Evolutionary conservation across 2,797 vertebrate species (phyloP).

Genomic region (Tragopan temminckii): DNA sequence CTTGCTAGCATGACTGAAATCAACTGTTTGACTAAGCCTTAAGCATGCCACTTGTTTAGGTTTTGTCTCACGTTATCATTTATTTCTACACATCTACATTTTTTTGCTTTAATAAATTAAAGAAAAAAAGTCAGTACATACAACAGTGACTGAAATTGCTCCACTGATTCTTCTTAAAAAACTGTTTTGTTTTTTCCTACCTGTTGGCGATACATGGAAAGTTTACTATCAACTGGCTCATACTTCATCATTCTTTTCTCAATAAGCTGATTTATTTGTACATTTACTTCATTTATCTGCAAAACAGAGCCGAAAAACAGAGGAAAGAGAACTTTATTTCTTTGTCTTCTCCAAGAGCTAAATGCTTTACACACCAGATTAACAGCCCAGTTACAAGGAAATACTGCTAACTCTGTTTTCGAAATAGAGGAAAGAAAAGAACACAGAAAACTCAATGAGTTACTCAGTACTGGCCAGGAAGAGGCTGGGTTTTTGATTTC

Average conservation of each 20-base stretch:
- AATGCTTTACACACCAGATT: slow-evolving; percentile 28
- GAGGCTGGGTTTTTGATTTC: slow-evolving; percentile 21
- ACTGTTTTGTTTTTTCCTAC: slow-evolving; percentile 75
- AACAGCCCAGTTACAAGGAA: background rate
- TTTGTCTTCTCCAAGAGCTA: slow-evolving; percentile 30
- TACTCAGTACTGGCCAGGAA: slow-evolving; percentile 41
- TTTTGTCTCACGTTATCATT: background rate
- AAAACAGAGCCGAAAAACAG: slow-evolving; percentile 53
- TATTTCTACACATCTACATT: background rate
- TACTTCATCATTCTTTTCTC: slow-evolving; percentile 95
- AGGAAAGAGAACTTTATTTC: slow-evolving; percentile 1
- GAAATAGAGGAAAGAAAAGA: background rate
- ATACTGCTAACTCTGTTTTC: background rate
- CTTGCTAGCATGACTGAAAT: background rate
- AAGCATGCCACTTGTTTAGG: background rate
- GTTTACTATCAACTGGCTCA: slow-evolving; percentile 92
- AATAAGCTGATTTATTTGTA: slow-evolving; percentile 91
- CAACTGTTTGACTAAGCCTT: background rate
- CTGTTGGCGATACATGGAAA: slow-evolving; percentile 94
- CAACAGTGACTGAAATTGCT: background rate
- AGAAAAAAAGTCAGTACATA: background rate
- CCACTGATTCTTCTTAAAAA: background rate
- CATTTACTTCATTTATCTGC: slow-evolving; percentile 90
- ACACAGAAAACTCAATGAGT: slow-evolving; percentile 27
- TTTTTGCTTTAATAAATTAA: background rate